Base-by-base conservation (phyloP, 2,888 invertebrate species). In the Phania funesta region DNA sequence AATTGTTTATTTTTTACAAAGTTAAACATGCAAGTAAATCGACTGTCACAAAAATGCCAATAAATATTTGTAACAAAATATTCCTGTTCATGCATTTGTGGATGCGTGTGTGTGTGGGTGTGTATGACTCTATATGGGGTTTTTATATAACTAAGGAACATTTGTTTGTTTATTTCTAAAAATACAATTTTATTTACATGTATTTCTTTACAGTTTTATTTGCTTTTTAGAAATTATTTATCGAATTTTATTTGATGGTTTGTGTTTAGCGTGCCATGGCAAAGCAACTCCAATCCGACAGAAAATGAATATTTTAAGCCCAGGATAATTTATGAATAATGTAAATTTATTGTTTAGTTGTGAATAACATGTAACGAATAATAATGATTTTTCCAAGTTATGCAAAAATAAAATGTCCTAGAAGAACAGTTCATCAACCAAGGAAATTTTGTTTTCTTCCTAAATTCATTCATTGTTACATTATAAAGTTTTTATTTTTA, bases 21-120 rank as follows among this genome's bases (percentile, higher is more conserved):
- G 11, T 67, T 22, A 48, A 58, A 75, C 48, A 16, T 26, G 56
- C 48, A 58, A 44, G 44, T 48, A 54, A 74, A 74, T 50, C 20
- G 52, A 54, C 6, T 74, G 62, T 64, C 50, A 62, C 38, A 29
- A 44, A 44, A 64, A 44, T 54, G 22, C 13, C 62, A 62, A 64
- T 73, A 64, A 64, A 64, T 52, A 60, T 50, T 60, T 60, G 26
- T 22, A 52, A 41, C 50, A 11, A 16, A 16, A 24, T 20, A 44
- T 16, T 7, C 32, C 48, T 67, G 26, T 18, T 6, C 24, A 2
- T 35, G 29, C 11, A n/a, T 48, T 13, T 68, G 9, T 20, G 3
- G 7, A 13, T 29, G 44, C n/a, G 26, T 44, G n/a, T 46, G 24
- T 32, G 9, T 9, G 22, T 41, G 18, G 16, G 13, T 41, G 24